Evolutionary conservation across 2,888 invertebrate genomes (phyloP).

Genomic region (Pocota personata): DNA sequence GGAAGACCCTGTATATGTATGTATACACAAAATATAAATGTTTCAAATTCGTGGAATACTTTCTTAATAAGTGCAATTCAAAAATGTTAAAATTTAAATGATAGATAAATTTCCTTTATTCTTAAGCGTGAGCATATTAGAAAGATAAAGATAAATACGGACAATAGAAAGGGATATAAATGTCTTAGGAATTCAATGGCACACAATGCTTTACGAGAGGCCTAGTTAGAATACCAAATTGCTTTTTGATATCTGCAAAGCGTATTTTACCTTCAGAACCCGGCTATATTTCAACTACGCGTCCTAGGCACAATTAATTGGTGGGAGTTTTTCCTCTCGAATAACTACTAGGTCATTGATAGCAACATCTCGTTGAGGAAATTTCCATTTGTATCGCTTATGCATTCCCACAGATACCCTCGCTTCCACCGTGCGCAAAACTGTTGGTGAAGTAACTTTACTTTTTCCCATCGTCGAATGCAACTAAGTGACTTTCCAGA

Average conservation of each 20-base stretch:
- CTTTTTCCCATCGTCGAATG: neutral
- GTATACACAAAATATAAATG: too few species aligned
- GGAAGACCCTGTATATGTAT: too few species aligned
- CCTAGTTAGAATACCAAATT: conserved; percentile 9
- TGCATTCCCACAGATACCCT: conserved; percentile 45
- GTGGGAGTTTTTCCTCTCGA: conserved; percentile 31
- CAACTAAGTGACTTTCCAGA: neutral
- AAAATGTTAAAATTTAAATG: neutral
- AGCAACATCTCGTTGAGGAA: neutral
- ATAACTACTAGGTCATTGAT: conserved; percentile 35
- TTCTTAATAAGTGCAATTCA: neutral
- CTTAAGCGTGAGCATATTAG: neutral
- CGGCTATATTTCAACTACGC: conserved; percentile 22
- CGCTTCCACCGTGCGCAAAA: conserved; percentile 50
- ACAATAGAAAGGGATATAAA: neutral
- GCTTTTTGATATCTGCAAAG: too few species aligned
- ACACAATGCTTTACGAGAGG: conserved; percentile 19
- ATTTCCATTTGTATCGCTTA: conserved; percentile 47
- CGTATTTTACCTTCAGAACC: conserved; percentile 15
- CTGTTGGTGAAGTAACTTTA: conserved; percentile 13
- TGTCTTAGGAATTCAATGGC: neutral
- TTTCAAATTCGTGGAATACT: too few species aligned
- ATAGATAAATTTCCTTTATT: neutral
- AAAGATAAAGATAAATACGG: neutral
- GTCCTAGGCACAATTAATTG: conserved; percentile 46